These are phyloP conservation scores for Sebastes matsubarae DNA, from an alignment of 2,797 vertebrate species.

Conservation along the genomic window DNA sequence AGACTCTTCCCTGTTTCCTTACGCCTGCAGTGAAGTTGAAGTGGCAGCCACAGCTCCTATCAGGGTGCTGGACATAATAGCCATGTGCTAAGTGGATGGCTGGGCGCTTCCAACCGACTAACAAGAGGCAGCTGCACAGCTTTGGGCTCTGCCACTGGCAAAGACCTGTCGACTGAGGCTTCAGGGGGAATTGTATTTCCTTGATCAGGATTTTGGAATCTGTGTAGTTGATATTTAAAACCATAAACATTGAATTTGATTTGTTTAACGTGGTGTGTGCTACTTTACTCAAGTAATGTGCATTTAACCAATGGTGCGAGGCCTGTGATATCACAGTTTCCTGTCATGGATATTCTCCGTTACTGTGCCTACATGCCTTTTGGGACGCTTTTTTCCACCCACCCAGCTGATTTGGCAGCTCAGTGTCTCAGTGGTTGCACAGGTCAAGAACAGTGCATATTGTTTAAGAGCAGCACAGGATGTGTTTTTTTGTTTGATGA, in stretches of 20 bases:
- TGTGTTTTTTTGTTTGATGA: background rate
- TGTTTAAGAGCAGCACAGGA: background rate
- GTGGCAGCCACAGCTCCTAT: conserved; percentile 40
- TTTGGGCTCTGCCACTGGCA: conserved; percentile 11
- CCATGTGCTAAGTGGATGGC: conserved; percentile 40
- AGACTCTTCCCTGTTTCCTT: conserved; percentile 16
- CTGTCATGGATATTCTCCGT: conserved; percentile 49
- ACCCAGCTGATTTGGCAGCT: conserved; percentile 38
- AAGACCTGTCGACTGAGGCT: conserved; percentile 17
- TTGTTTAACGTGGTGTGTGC: background rate
- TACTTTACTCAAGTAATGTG: background rate
- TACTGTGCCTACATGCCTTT: conserved; percentile 40
- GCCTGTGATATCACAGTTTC: conserved; percentile 26
- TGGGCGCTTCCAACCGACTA: conserved; percentile 23
- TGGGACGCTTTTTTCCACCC: conserved; percentile 17
- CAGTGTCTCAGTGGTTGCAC: conserved; percentile 15
- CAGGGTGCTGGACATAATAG: conserved; percentile 36
- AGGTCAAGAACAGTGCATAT: conserved; percentile 25
- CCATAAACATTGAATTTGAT: background rate
- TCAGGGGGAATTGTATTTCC: conserved; percentile 9
- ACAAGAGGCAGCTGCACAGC: conserved; percentile 36
- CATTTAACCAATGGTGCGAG: background rate
- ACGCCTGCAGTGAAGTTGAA: conserved; percentile 33
- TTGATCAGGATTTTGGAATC: conserved; percentile 5
- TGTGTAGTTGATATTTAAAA: conserved; percentile 1